Conservation (phyloP, 2,113 vertebrate species). For the Thalassarche chlororhynchos region DNA sequence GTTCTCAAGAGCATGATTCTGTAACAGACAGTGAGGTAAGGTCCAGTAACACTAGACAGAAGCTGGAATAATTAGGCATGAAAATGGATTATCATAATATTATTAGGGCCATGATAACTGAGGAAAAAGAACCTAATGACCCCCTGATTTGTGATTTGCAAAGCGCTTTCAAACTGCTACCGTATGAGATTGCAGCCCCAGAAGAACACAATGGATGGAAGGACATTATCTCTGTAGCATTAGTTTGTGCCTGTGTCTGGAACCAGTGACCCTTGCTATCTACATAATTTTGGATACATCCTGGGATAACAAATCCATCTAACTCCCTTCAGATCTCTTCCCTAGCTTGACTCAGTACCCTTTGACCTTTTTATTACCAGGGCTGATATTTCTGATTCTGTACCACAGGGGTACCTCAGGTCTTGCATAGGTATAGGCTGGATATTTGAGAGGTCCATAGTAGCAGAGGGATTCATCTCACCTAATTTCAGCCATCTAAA, state of each 20-base stretch:
- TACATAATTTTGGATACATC: not conserved
- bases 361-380: not conserved
- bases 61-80: not conserved
- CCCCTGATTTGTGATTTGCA: not conserved
- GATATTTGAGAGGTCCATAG: not conserved
- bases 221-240: not conserved
- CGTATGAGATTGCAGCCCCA: not conserved
- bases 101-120: not conserved
- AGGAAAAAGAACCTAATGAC: not conserved
- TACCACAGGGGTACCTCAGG: not conserved
- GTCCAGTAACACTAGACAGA: not conserved
- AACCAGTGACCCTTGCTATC: not conserved
- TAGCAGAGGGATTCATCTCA: not conserved
- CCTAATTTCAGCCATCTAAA: not conserved
- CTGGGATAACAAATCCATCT: not conserved
- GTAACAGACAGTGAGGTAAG: not conserved
- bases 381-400: not conserved
- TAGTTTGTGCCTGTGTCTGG: not conserved
- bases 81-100: not conserved
- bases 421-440: not conserved
- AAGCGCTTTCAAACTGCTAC: not conserved
- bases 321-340: not conserved
- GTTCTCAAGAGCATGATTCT: not conserved
- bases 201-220: not conserved
- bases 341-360: not conserved